A percentile compares a stretch with the other conserved stretches of the same genome.
Conservation (phyloP, 2,888 invertebrate genomes). For the Chirona hameri region DNA sequence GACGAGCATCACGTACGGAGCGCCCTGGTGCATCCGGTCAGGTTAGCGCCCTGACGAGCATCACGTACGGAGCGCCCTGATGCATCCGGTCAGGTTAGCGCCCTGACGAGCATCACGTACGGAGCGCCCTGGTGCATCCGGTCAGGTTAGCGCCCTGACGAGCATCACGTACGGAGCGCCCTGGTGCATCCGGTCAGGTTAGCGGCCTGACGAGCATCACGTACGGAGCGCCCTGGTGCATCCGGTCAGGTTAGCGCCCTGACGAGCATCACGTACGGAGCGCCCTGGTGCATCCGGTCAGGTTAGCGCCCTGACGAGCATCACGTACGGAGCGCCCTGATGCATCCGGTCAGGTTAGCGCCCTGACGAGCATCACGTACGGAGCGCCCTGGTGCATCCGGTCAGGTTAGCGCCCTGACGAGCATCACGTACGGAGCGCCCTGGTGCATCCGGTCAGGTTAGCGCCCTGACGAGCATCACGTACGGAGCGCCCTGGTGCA, state of each 20-base stretch:
- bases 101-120: conserved; percentile 90
- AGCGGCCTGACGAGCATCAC: conserved; percentile 80
- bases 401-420: conserved; percentile 74
- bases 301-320: conserved; percentile 78
- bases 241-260: conserved; percentile 75
- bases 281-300: no score
- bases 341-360: conserved; percentile 73
- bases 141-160: conserved; percentile 74
- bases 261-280: conserved; percentile 92
- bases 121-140: no score
- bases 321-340: no score
- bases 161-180: no score
- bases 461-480: conserved; percentile 80
- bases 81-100: conserved; percentile 73
- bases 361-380: conserved; percentile 90
- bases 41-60: conserved; percentile 78
- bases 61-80: no score
- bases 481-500: no score
- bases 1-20: conserved; percentile 92
- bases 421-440: no score
- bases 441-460: conserved; percentile 85
- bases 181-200: conserved; percentile 85
- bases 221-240: no score
- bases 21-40: no score
- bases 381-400: no score